Conservation (phyloP, 2,113 vertebrate species). For the Aphelocoma coerulescens region DNA sequence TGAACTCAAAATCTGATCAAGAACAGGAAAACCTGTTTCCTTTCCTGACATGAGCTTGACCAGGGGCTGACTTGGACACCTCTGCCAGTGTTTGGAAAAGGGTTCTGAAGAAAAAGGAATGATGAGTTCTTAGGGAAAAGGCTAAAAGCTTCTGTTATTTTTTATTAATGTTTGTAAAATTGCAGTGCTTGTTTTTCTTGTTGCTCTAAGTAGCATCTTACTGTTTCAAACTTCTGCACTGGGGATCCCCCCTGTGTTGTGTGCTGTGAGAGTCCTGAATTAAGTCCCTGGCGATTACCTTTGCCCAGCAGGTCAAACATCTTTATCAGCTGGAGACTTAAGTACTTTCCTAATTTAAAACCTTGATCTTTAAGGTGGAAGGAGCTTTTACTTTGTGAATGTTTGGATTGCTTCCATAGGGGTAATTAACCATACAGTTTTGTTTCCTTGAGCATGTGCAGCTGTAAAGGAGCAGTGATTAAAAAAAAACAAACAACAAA, state of each 20-base stretch:
- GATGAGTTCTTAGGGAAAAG: background rate
- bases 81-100: background rate
- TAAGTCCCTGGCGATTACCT: background rate
- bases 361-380: constrained; percentile 21
- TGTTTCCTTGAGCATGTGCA: background rate
- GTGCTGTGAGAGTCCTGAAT: background rate
- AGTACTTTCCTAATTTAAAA: constrained; percentile 37
- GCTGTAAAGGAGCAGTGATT: background rate
- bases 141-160: background rate
- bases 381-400: background rate
- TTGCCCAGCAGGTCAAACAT: background rate
- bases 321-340: background rate
- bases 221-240: background rate
- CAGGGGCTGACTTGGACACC: background rate
- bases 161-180: background rate
- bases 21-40: background rate
- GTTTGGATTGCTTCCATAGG: background rate
- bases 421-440: background rate
- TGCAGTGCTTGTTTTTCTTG: background rate
- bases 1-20: background rate
- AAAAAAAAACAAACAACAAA: background rate
- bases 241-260: background rate
- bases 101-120: background rate
- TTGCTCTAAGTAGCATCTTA: background rate
- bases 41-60: background rate